These are phyloP conservation scores for Enteromius mattozi DNA, from an alignment of 2,797 vertebrate genomes.

Conservation along the genomic window DNA sequence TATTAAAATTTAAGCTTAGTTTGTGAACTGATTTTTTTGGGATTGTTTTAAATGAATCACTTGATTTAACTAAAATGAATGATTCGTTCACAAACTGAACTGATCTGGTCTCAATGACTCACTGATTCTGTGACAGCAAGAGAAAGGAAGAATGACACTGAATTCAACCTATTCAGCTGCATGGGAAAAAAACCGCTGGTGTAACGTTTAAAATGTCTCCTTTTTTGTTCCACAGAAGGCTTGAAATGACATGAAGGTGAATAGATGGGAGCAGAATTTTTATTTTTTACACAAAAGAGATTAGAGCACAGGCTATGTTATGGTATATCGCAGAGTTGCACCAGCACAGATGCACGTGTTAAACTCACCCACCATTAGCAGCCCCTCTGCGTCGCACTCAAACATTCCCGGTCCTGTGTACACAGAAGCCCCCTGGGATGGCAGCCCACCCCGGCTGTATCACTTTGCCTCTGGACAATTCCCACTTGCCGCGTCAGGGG, in stretches of 20 bases:
- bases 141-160: not conserved
- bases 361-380: conserved; percentile 29
- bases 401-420: conserved; percentile 56
- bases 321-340: conserved; percentile 31
- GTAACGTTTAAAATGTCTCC: not conserved
- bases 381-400: conserved; percentile 49
- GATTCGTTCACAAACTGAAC: not conserved
- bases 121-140: not conserved
- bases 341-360: not conserved
- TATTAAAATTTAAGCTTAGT: not conserved
- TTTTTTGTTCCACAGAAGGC: not conserved
- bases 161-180: too few species aligned
- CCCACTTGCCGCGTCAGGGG: conserved; percentile 82
- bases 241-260: not conserved
- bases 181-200: not conserved
- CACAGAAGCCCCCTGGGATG: conserved; percentile 70
- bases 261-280: not conserved
- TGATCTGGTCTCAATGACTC: not conserved
- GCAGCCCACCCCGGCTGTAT: conserved; percentile 81
- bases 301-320: conserved; percentile 55
- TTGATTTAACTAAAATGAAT: not conserved
- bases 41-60: not conserved
- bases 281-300: conserved; percentile 1
- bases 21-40: not conserved
- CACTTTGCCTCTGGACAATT: conserved; percentile 85